phyloP scores from a whole-genome alignment of 2,888 invertebrate species.

The Hirudinaria manillensis region DNA sequence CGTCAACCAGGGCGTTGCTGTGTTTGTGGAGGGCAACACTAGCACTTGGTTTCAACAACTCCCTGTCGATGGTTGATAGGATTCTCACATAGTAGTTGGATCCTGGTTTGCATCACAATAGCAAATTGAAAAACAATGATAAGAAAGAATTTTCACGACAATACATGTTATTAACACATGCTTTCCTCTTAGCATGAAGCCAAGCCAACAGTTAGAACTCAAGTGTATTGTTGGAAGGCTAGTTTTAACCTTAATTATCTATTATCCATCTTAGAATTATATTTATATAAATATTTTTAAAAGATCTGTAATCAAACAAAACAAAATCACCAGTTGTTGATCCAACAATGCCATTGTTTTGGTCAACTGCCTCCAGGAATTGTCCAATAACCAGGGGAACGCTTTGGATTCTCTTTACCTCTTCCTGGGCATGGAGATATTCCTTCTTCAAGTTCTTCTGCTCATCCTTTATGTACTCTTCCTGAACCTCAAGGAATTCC shows the following conservation, averaged over 20 bases:
- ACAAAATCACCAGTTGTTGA: slow-evolving; percentile 71
- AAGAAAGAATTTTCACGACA: slow-evolving; percentile 98
- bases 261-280: too few relatives aligned
- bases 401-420: slow-evolving; percentile 94
- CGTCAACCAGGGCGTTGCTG: slow-evolving; percentile 98
- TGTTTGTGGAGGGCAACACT: slow-evolving; percentile 98
- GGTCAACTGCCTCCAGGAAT: slow-evolving; percentile 97
- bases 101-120: slow-evolving; percentile 58
- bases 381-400: slow-evolving; percentile 98
- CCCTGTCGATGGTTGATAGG: slow-evolving; percentile 92
- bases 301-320: too few relatives aligned
- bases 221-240: too few relatives aligned
- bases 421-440: slow-evolving; percentile 87
- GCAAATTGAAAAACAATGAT: slow-evolving; percentile 48
- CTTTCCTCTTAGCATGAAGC: neutral
- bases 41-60: slow-evolving; percentile 91
- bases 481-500: slow-evolving; percentile 95
- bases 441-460: slow-evolving; percentile 97
- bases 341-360: slow-evolving; percentile 97
- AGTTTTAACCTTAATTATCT: too few relatives aligned
- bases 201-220: too few relatives aligned
- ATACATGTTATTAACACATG: slow-evolving; percentile 85
- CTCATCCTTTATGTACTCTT: slow-evolving; percentile 98
- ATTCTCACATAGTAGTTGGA: slow-evolving; percentile 99
- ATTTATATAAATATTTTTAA: too few relatives aligned